These are phyloP conservation scores for Melinaea marsaeus DNA, from an alignment of 2,888 invertebrate genomes.

Conservation along the genomic window DNA sequence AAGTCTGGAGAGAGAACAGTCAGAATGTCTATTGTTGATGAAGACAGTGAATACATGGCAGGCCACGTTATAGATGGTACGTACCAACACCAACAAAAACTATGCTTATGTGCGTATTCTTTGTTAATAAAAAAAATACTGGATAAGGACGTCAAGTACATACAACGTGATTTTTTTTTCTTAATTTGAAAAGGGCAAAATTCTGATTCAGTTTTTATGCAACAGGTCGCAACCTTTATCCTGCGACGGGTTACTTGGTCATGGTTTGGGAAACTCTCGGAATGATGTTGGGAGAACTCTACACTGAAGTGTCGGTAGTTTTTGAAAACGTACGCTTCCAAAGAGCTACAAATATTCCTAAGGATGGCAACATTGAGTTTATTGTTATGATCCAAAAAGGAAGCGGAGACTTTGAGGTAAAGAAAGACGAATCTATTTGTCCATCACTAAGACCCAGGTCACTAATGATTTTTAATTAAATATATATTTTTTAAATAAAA, in stretches of 20 bases:
- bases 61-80: constrained; percentile 93
- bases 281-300: constrained; percentile 82
- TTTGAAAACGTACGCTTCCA: constrained; percentile 91
- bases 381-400: constrained; percentile 84
- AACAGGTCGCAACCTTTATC: constrained; percentile 84
- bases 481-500: too few species aligned
- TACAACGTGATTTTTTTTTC: too few species aligned
- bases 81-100: neutral
- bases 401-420: constrained; percentile 81
- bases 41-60: constrained; percentile 83
- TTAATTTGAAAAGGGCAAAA: too few species aligned
- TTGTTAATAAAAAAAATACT: too few species aligned
- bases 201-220: neutral
- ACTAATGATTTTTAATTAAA: too few species aligned
- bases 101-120: neutral
- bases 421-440: constrained; percentile 3
- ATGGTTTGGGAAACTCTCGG: constrained; percentile 89
- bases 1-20: constrained; percentile 82
- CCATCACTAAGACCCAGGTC: too few species aligned
- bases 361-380: constrained; percentile 80
- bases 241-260: constrained; percentile 89
- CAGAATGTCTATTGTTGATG: constrained; percentile 78
- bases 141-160: too few species aligned
- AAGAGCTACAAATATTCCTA: constrained; percentile 87
- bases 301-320: constrained; percentile 85